Evolutionary conservation across 2,797 vertebrate genomes (phyloP), one percentile per base, ranked within the genome.

Genomic region (Alectoris magna): DNA sequence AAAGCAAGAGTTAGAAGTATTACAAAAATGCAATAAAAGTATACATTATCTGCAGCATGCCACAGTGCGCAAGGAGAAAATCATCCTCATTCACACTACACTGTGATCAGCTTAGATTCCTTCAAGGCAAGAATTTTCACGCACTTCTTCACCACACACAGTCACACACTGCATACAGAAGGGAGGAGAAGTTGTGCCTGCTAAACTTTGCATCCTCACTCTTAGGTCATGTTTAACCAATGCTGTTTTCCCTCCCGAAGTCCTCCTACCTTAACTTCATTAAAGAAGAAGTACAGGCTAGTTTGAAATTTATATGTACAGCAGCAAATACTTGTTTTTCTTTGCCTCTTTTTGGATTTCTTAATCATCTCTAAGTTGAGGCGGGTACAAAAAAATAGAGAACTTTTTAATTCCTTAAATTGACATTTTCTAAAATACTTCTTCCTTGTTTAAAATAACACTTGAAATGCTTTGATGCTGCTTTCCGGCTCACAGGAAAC

Each of bases 1-100:
- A 97, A 74, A 96, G 74, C 66, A 92, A 96, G 49, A 90, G 68
- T 94, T 95, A 91, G 84, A 66, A 86, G 91, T 88, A 69, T 78
- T 72, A 94, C 2, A 6, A 75, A 91, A 83, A 80, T 5, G 8
- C 38, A 92, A 64, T 8, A 81, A 78, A 88, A 68, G 64, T 15
- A 81, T 10, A 63, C 29, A 41, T 24, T 15, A 70, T 63, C 59
- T 72, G 51, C 22, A 85, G 67, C 53, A 43, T 21, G 63, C 39
- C 48, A 68, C 60, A 73, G 9, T 46, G 12, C 49, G 44, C 1
- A 8, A 74, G n/a, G 26, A 76, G 60, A 76, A 15, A 81, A 27
- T 63, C 9, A 79, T 70, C 78, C 84, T 9, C 48, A 81, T 84
- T 81, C 70, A 63, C 34, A 53, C 13, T 64, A 41, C 10, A 70